Evolutionary conservation across 2,888 invertebrate genomes (phyloP).

Genomic region (Agrilus biguttatus): DNA sequence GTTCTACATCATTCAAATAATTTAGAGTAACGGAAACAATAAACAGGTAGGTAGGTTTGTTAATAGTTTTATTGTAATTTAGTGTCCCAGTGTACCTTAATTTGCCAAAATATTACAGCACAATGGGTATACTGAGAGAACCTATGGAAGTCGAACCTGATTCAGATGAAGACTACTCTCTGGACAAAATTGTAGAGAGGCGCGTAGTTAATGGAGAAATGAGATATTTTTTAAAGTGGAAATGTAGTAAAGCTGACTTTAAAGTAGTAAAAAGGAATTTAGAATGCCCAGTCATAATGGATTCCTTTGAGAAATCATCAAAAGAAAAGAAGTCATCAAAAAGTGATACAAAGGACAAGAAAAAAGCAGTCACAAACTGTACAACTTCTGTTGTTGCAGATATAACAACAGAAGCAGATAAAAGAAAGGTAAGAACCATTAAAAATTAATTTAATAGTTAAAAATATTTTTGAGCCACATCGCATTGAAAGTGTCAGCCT

Average conservation of each 20-base stretch:
- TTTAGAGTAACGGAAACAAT: no score
- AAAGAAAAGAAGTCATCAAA: constrained; percentile 19
- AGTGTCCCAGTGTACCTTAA: no score
- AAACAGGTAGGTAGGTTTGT: no score
- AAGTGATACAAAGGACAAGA: constrained; percentile 11
- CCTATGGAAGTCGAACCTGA: constrained; percentile 10
- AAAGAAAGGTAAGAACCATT: not conserved
- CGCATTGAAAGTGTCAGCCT: no score
- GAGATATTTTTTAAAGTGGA: constrained; percentile 65
- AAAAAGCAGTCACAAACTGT: constrained; percentile 10
- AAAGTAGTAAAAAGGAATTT: constrained; percentile 85
- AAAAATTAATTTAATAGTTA: no score
- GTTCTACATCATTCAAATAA: no score
- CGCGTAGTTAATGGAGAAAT: constrained; percentile 52
- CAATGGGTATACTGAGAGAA: constrained; percentile 14
- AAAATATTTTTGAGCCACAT: no score
- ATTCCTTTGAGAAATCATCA: constrained; percentile 56
- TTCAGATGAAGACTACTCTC: constrained; percentile 52
- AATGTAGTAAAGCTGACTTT: constrained; percentile 69
- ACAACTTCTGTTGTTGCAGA: constrained; percentile 5
- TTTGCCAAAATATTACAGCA: no score
- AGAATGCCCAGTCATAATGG: constrained; percentile 70
- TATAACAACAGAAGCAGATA: constrained; percentile 1
- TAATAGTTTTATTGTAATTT: no score
- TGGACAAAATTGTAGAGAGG: constrained; percentile 54